These are phyloP conservation scores for Dynastes tityus DNA, from an alignment of 2,888 invertebrate genomes.

Conservation along the genomic window DNA sequence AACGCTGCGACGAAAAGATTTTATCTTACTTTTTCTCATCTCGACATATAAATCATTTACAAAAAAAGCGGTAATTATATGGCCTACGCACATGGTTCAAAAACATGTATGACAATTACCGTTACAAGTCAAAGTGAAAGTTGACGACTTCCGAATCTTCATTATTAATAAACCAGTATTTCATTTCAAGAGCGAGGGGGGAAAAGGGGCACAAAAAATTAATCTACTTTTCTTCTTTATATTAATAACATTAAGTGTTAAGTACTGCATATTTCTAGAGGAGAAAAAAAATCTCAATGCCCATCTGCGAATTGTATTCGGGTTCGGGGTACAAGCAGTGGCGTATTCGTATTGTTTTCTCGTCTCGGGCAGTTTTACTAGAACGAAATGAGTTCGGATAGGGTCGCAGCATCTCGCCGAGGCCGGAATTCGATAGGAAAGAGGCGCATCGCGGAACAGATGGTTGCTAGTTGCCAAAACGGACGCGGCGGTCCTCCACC, in stretches of 20 bases:
- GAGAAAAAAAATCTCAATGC: conserved; percentile 14
- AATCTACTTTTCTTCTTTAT: conserved; percentile 17
- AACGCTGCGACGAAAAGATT: neutral
- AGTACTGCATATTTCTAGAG: conserved; percentile 18
- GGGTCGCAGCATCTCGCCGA: conserved; percentile 10
- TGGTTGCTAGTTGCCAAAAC: conserved; percentile 38
- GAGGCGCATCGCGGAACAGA: conserved; percentile 39
- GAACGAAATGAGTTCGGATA: conserved; percentile 11
- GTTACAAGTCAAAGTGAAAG: conserved; percentile 23
- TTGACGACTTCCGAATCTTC: conserved; percentile 28
- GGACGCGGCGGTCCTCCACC: conserved; percentile 58
- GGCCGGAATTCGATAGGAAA: conserved; percentile 20
- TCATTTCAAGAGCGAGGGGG: neutral
- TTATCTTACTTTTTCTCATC: conserved; percentile 10
- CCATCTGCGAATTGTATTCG: conserved; percentile 20
- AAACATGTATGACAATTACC: conserved; percentile 15
- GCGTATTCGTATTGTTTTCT: neutral
- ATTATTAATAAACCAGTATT: conserved; percentile 24
- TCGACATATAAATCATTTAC: neutral
- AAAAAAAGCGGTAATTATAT: conserved; percentile 9
- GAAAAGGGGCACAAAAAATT: conserved; percentile 6
- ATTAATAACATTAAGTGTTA: conserved; percentile 30
- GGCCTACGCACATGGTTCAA: conserved; percentile 3
- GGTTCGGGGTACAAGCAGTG: neutral
- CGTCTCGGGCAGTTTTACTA: conserved; percentile 10